These are phyloP conservation scores for Neogobius melanostomus DNA, from an alignment of 2,113 vertebrate genomes.

Conservation along the genomic window DNA sequence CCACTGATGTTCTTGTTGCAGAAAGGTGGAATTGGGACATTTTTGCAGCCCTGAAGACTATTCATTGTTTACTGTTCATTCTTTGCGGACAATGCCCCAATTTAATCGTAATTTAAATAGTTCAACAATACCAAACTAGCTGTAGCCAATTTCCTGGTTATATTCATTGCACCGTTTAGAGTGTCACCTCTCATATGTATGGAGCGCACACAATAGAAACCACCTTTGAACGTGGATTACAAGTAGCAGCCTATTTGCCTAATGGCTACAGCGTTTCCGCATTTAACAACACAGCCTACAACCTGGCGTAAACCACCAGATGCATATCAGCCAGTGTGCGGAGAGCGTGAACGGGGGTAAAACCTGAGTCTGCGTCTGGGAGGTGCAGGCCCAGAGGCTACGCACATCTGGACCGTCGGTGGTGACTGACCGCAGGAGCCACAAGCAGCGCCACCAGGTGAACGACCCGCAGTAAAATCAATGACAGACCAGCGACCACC, in stretches of 20 bases:
- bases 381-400: slow-evolving; percentile 33
- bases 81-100: too few relatives aligned
- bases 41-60: not conserved
- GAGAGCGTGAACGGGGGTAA: slow-evolving; percentile 16
- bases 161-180: too few relatives aligned
- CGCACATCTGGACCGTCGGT: slow-evolving; percentile 55
- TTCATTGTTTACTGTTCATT: too few relatives aligned
- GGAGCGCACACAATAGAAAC: too few relatives aligned
- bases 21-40: not conserved
- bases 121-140: too few relatives aligned
- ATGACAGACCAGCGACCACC: slow-evolving; percentile 24
- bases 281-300: not conserved
- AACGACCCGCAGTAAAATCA: slow-evolving; percentile 42
- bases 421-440: slow-evolving; percentile 18
- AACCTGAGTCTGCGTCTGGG: slow-evolving; percentile 21
- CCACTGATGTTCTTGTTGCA: not conserved
- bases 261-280: not conserved
- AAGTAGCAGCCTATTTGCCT: not conserved
- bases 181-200: too few relatives aligned
- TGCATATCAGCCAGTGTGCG: not conserved
- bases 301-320: not conserved
- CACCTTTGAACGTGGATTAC: too few relatives aligned
- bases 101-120: too few relatives aligned
- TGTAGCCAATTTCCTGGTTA: too few relatives aligned
- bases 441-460: slow-evolving; percentile 52